These are phyloP conservation scores for Palythoa heliodiscus DNA, from an alignment of 92 coral and sea anemone genomes.

Conservation along the genomic window DNA sequence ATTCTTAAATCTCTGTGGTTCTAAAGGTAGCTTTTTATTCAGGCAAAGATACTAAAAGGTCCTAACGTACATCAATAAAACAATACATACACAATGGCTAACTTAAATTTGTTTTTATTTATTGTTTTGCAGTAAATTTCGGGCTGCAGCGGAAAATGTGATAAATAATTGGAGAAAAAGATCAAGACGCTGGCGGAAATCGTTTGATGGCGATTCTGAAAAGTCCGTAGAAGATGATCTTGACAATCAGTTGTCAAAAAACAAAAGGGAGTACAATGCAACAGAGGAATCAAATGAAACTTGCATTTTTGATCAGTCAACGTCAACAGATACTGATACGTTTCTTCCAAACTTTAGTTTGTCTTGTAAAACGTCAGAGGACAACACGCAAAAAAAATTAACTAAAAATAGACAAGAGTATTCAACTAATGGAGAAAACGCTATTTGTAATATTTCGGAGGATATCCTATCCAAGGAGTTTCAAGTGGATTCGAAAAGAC, in stretches of 20 bases:
- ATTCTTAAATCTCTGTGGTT: too few relatives aligned
- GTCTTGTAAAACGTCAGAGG: neutral
- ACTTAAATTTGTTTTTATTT: neutral
- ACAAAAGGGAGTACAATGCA: neutral
- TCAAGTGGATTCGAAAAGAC: constrained; percentile 10
- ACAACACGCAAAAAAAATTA: neutral
- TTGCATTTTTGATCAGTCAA: neutral
- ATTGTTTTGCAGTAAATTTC: constrained; percentile 51
- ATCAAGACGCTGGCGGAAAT: constrained; percentile 84
- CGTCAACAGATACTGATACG: neutral
- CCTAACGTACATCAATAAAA: too few relatives aligned
- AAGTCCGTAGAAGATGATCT: constrained; percentile 8
- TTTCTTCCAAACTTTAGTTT: neutral
- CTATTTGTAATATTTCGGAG: neutral
- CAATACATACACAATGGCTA: neutral
- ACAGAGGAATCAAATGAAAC: neutral
- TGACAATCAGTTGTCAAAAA: constrained; percentile 39
- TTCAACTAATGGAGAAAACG: neutral
- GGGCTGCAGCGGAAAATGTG: constrained; percentile 70
- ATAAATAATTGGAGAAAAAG: constrained; percentile 73
- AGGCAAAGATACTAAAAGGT: too few relatives aligned
- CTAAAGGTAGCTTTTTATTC: too few relatives aligned
- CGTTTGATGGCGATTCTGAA: constrained; percentile 59
- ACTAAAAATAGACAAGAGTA: neutral
- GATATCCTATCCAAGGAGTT: neutral